These are phyloP conservation scores for Burhinus bistriatus DNA, from an alignment of 2,113 vertebrate genomes.

Conservation along the genomic window DNA sequence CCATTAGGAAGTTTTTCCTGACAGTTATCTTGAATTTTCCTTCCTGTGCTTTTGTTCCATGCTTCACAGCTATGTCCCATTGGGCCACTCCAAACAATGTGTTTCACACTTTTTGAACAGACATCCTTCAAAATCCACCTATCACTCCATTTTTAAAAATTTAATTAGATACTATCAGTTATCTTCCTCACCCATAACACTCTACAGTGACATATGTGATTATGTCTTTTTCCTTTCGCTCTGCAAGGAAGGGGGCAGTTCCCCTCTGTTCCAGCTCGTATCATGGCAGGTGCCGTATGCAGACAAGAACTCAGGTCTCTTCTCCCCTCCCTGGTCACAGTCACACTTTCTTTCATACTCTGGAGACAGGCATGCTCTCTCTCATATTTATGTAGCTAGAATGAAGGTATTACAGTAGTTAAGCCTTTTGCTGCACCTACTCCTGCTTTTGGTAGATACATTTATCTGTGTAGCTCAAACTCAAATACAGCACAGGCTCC, in stretches of 20 bases:
- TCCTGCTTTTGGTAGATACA: background rate
- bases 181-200: background rate
- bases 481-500: background rate
- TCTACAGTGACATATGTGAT: background rate
- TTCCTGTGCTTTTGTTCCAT: slow-evolving; percentile 27
- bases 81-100: background rate
- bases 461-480: background rate
- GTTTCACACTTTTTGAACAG: background rate
- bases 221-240: background rate
- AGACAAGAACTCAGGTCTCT: background rate
- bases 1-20: slow-evolving; percentile 41
- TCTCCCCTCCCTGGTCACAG: background rate
- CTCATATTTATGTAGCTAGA: background rate
- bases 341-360: background rate
- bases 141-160: background rate
- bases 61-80: background rate
- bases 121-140: background rate
- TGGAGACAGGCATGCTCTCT: background rate
- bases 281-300: background rate
- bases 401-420: background rate
- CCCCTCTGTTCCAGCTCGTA: fast-evolving
- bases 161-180: background rate
- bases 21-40: slow-evolving; percentile 40
- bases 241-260: background rate
- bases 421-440: background rate